Evolutionary conservation across 1,140 invertebrate species (phyloP).

Genomic region (Bombus sylvicola): DNA sequence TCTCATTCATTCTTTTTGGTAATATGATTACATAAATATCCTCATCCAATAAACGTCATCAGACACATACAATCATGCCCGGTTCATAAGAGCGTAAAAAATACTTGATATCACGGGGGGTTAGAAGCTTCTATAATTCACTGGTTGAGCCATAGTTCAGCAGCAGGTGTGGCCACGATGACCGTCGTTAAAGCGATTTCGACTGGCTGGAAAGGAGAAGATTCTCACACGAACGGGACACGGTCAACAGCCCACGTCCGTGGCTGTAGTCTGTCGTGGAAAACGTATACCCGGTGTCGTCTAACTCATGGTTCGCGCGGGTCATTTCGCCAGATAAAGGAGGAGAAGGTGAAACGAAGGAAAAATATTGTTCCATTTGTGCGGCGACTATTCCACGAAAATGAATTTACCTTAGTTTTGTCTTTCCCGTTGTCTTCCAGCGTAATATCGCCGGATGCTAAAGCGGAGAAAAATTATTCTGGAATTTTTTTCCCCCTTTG

Average conservation of each 20-base stretch:
- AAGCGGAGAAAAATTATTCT: constrained; percentile 54
- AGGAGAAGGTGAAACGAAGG: constrained; percentile 12
- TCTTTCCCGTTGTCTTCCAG: background rate
- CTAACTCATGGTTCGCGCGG: constrained; percentile 29
- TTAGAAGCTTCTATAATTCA: constrained; percentile 12
- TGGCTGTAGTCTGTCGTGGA: background rate
- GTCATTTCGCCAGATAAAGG: constrained; percentile 24
- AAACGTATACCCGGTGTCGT: constrained; percentile 41
- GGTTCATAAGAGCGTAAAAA: background rate
- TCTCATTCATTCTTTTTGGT: background rate
- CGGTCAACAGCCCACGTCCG: background rate
- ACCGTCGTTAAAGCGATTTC: constrained; percentile 1
- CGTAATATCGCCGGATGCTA: constrained; percentile 45
- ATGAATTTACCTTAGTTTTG: constrained; percentile 47
- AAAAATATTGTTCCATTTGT: constrained; percentile 48
- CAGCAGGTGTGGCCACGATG: background rate
- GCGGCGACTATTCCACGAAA: constrained; percentile 36
- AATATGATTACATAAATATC: constrained; percentile 37
- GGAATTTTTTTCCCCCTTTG: constrained; percentile 20
- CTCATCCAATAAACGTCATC: background rate
- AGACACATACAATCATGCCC: background rate
- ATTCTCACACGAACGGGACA: background rate
- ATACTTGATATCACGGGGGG: background rate
- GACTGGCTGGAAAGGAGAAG: background rate
- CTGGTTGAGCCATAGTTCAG: constrained; percentile 7